Base-by-base conservation (phyloP, 1,140 invertebrate genomes). In the Vanessa atalanta region DNA sequence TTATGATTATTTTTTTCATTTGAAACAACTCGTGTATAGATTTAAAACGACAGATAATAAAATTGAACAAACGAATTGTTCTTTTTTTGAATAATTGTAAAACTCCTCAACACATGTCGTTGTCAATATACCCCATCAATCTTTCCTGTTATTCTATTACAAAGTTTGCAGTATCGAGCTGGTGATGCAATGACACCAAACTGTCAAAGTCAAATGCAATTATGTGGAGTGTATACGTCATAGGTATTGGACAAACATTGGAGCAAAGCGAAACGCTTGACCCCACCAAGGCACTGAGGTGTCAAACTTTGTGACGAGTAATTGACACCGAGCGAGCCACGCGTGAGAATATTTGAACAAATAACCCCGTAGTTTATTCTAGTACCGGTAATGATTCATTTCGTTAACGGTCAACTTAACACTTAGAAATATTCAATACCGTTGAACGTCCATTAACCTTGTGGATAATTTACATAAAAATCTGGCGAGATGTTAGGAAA, bases 311-410 rank as follows among this genome's bases (percentile, higher is more conserved):
- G 75, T 82, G 81, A 80, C 79, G 72, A 82, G 81, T 84, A 87
- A 90, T 88, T 89, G 87, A 88, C 88, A 85, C 84, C 80, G 73
- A 78, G 77, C 80, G 65, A 71, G 79, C 83, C 82, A 83, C 86
- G 87, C 88, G 90, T 92, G 90, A 89, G 90, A 92, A 92, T 86
- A 87, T 90, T 84, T 89, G 83, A 85, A 91, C 87, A 90, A 89
- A 90, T 87, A 89, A 79, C 81, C 81, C 81, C 81, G 80, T 75
- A 84, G 88, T 89, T 88, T 90, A 83, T 90, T 86, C 85, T 89
- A 88, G 85, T 82, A 79, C 82, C 79, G 76, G 87, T 85, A 89
- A 90, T 92, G 88, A 92, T 88, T 92, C 85, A 90, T 89, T 88
- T 87, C 81, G 81, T 88, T 89, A 92, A 90, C 86, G 86, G 87